Conservation (phyloP, 2,797 vertebrate genomes). For the Prunella strophiata region DNA sequence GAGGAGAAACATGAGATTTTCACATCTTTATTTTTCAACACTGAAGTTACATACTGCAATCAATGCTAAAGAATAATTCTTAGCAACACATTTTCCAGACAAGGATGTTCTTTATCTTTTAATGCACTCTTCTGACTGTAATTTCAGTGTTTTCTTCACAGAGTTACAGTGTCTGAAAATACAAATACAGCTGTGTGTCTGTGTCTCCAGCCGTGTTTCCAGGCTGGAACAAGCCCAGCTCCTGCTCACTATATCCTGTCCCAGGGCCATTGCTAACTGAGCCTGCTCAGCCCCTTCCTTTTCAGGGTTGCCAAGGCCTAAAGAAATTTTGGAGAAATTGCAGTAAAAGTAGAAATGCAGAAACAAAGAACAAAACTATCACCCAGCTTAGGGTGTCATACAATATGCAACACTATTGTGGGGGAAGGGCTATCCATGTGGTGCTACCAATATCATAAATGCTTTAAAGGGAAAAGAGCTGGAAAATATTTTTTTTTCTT, state of each 20-base stretch:
- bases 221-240: background rate
- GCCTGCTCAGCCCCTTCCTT: accelerated
- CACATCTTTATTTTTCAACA: background rate
- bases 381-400: background rate
- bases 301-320: background rate
- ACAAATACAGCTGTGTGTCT: background rate
- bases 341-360: background rate
- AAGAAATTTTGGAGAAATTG: background rate
- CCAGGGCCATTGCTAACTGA: too few relatives aligned
- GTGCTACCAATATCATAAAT: background rate
- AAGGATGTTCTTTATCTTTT: background rate
- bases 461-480: background rate
- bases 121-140: background rate
- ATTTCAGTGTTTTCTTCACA: background rate
- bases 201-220: background rate
- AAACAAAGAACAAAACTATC: background rate
- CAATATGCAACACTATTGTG: too few relatives aligned
- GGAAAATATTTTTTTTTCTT: background rate
- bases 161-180: background rate
- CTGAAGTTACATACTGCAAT: background rate
- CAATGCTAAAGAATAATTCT: background rate
- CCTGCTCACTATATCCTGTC: background rate
- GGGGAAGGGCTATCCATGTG: accelerated
- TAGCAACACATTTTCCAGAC: background rate
- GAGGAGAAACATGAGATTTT: background rate